A percentile compares a stretch with the other conserved stretches of the same genome.
phyloP scores from a whole-genome alignment of 1,140 invertebrate genomes.

The Spodoptera litura region DNA sequence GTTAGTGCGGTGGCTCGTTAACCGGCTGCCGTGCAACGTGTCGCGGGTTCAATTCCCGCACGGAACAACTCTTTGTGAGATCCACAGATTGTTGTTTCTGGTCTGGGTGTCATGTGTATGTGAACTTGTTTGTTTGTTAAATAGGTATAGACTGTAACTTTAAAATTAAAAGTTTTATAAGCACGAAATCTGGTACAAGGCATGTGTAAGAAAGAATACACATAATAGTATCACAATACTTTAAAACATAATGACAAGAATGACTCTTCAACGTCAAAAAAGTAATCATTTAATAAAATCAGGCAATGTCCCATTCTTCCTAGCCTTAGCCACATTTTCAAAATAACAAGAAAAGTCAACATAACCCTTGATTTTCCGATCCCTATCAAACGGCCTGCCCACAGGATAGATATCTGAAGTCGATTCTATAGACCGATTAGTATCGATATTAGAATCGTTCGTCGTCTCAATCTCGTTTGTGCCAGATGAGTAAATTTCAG shows the following conservation, averaged over 20 bases:
- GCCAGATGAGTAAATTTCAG: conserved; percentile 68
- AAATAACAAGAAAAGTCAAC: conserved; percentile 95
- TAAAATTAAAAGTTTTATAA: no score
- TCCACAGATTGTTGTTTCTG: no score
- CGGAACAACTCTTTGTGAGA: no score
- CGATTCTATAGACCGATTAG: conserved; percentile 76
- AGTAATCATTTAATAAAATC: conserved; percentile 72
- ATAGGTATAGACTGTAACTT: no score
- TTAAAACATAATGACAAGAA: conserved; percentile 4
- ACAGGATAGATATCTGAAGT: conserved; percentile 82
- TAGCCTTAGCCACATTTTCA: conserved; percentile 89
- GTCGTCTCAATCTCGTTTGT: conserved; percentile 65
- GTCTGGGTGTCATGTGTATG: no score
- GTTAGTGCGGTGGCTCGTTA: no score
- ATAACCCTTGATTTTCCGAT: conserved; percentile 92
- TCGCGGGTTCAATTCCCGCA: no score
- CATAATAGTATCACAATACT: background rate
- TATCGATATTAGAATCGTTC: conserved; percentile 72
- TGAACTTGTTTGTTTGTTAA: no score
- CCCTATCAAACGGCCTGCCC: conserved; percentile 78
- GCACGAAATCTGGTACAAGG: no score
- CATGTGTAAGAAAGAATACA: no score
- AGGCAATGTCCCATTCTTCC: conserved; percentile 87
- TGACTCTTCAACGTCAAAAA: background rate
- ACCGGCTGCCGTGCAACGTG: no score